Base-by-base conservation (phyloP, 2,113 vertebrate genomes). In the Lathamus discolor region DNA sequence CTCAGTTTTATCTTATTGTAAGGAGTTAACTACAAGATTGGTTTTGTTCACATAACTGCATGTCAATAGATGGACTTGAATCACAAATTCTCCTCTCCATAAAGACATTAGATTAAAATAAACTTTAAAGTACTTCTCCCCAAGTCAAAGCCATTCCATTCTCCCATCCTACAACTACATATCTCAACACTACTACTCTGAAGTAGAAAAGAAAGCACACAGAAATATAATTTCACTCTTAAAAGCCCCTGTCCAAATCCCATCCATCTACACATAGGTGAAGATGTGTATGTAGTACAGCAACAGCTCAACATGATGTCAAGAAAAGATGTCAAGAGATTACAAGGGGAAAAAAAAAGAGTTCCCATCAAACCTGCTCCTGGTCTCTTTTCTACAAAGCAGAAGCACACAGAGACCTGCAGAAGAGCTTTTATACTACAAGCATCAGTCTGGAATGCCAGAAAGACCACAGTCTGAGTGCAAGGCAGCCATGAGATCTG, bases 21-120 rank as follows among this genome's bases (percentile, higher is more conserved):
- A 33, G 0, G 0, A 52, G 6, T 3, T 59, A 59, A 35, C 33
- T 35, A 15, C n/a, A 25, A 37, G 5, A 13, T 11, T 72, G 18
- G 29, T 2, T 88, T 77, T 57, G 7, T 11, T 88, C 18, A 43
- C 22, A 7, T 19, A 81, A 78, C 12, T 39, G 10, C 1, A 17
- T 1, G 1, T 2, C 43, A 81, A 33, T 9, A 54, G 66, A 44
- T 8, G 2, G 16, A 62, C 12, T 23, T 9, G 22, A 85, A 52
- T 9, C 31, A 11, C 61, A 51, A 44, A 66, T 55, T 83, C 29
- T 64, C 31, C 31, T 57, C 51, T 62, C 19, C 17, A 24, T 59
- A 35, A 59, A 35, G n/a, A 35, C 13, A 15, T 35, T 35, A 59
- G 57, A 59, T 24, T 22, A n/a, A 35, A 59, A 59, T 24, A 24